Percentiles rank a stretch among this genome's conserved stretches.
phyloP scores from a whole-genome alignment of 2,888 invertebrate species.

The Eupithecia abbreviata region DNA sequence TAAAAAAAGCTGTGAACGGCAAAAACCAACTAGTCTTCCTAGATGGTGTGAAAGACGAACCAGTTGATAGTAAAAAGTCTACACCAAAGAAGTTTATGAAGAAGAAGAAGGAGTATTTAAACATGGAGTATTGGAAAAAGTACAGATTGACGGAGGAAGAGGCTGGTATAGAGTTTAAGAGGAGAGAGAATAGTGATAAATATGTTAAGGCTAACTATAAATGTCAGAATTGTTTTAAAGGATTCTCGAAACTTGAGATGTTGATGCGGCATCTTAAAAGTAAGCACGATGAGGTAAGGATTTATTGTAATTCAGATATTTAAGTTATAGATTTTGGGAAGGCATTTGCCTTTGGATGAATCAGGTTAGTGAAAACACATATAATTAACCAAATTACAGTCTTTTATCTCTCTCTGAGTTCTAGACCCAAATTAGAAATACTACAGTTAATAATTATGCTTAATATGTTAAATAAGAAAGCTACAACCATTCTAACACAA shows the following conservation, averaged over 20 bases:
- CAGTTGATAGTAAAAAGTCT: constrained; percentile 28
- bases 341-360: too few species aligned
- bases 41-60: constrained; percentile 34
- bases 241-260: constrained; percentile 71
- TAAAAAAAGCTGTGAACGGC: constrained; percentile 43
- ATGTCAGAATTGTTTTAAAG: constrained; percentile 69
- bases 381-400: too few species aligned
- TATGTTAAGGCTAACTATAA: constrained; percentile 63
- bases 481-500: too few species aligned
- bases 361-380: too few species aligned
- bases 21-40: constrained; percentile 42
- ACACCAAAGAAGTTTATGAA: constrained; percentile 46
- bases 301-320: neutral
- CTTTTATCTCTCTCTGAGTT: neutral
- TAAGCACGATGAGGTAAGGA: constrained; percentile 65
- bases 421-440: too few species aligned
- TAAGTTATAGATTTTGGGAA: neutral
- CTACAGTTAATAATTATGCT: too few species aligned
- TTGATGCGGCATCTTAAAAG: constrained; percentile 65
- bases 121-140: constrained; percentile 64
- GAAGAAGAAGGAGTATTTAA: constrained; percentile 52
- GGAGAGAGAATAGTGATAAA: constrained; percentile 57
- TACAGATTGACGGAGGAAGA: constrained; percentile 65
- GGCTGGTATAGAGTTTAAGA: constrained; percentile 62
- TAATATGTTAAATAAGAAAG: too few species aligned